Evolutionary conservation across 2,888 invertebrate genomes (phyloP).

Genomic region (Chrysotoxum bicinctum): DNA sequence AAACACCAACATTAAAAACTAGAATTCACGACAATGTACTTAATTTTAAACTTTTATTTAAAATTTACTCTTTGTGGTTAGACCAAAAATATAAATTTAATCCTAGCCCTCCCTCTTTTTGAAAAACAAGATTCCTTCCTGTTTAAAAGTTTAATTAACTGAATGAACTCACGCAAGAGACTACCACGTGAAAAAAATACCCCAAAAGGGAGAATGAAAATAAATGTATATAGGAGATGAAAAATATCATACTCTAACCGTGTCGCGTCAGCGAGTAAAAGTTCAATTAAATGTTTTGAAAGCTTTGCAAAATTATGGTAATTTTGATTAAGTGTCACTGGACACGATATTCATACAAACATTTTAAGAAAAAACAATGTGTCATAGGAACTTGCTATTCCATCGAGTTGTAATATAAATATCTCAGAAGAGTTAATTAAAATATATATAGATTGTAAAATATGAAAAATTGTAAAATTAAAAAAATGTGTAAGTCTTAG

Average conservation of each 20-base stretch:
- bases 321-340: background rate
- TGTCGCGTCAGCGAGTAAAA: background rate
- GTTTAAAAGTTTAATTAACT: constrained; percentile 2
- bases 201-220: background rate
- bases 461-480: no score
- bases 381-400: background rate
- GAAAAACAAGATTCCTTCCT: constrained; percentile 9
- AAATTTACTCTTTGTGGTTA: background rate
- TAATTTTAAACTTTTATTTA: background rate
- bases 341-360: background rate
- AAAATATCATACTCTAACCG: background rate
- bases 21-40: background rate
- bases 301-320: background rate
- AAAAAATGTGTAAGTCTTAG: no score
- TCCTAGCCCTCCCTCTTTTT: background rate
- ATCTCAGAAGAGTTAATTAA: no score
- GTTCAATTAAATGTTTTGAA: background rate
- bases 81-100: background rate
- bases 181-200: background rate
- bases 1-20: background rate
- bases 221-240: background rate
- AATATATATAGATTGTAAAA: no score
- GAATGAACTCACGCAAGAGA: constrained; percentile 16
- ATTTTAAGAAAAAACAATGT: background rate
- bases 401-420: background rate